Conservation (phyloP, 2,797 vertebrate species). For the Diplodus sargus region DNA sequence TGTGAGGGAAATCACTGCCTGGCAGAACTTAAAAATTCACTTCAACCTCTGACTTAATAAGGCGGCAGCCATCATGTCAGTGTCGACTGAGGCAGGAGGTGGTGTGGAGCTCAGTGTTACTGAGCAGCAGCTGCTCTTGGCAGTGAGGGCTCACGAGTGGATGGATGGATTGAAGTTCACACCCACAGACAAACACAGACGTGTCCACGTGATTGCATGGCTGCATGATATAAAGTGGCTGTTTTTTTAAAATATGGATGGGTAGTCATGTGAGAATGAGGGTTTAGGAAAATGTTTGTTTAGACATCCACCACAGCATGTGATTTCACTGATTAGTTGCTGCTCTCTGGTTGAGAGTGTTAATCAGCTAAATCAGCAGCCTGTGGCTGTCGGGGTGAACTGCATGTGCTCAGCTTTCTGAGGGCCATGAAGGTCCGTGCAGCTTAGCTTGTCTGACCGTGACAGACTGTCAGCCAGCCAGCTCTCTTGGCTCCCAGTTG, state of each 20-base stretch:
- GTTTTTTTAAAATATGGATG: slow-evolving; percentile 37
- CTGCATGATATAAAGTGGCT: slow-evolving; percentile 55
- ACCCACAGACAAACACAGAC: slow-evolving; percentile 35
- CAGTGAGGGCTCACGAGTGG: slow-evolving; percentile 51
- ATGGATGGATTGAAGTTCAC: slow-evolving; percentile 47
- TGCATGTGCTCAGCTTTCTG: slow-evolving; percentile 29
- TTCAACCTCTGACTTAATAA: slow-evolving; percentile 59
- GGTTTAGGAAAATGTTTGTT: slow-evolving; percentile 34
- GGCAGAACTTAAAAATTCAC: slow-evolving; percentile 51
- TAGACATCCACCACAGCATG: slow-evolving; percentile 35
- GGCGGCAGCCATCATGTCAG: slow-evolving; percentile 55
- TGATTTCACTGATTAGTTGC: slow-evolving; percentile 56
- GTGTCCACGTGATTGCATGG: slow-evolving; percentile 58
- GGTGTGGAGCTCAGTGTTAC: slow-evolving; percentile 48
- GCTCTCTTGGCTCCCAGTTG: slow-evolving; percentile 34
- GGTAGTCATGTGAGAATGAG: slow-evolving; percentile 49
- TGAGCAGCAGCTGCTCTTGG: slow-evolving; percentile 68
- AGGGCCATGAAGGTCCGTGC: slow-evolving; percentile 15
- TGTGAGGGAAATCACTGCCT: slow-evolving; percentile 49
- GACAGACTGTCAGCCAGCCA: slow-evolving; percentile 40
- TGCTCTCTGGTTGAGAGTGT: slow-evolving; percentile 23
- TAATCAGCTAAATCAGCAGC: slow-evolving; percentile 52
- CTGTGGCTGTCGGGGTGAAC: slow-evolving; percentile 34
- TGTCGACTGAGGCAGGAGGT: slow-evolving; percentile 57
- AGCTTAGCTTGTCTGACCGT: slow-evolving; percentile 36